Percentiles rank a stretch among this genome's conserved stretches.
These are phyloP conservation scores for Oligia strigilis DNA, from an alignment of 2,888 invertebrate species.

Conservation along the genomic window DNA sequence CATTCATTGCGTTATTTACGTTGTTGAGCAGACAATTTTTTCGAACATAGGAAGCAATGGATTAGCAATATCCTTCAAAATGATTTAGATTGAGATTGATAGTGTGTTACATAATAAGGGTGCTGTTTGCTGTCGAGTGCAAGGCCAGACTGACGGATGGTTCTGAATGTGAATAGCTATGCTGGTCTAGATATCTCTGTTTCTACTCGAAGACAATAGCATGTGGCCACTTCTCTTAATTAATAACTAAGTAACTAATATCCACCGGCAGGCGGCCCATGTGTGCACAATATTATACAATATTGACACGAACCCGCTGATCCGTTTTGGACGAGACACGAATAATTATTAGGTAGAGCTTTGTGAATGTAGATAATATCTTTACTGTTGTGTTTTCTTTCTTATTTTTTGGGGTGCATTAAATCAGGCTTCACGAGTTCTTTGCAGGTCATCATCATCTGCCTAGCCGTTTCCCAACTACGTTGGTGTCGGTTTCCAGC, in stretches of 20 bases:
- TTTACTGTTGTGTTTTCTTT: not conserved
- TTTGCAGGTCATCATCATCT: not conserved
- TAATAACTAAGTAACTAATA: constrained; percentile 57
- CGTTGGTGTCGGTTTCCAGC: too few relatives aligned
- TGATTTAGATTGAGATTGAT: too few relatives aligned
- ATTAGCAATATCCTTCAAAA: too few relatives aligned
- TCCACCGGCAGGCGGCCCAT: constrained; percentile 5
- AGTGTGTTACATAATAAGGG: too few relatives aligned
- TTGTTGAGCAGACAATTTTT: too few relatives aligned
- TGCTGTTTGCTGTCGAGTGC: too few relatives aligned
- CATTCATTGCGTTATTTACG: too few relatives aligned
- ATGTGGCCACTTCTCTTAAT: constrained; percentile 45
- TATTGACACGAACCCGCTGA: constrained; percentile 37
- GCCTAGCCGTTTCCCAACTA: too few relatives aligned
- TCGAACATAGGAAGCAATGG: too few relatives aligned
- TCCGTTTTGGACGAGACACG: constrained; percentile 37
- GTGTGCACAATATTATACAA: constrained; percentile 49
- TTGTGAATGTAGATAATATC: not conserved
- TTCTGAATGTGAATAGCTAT: not conserved
- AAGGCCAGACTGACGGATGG: too few relatives aligned
- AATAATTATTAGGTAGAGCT: constrained; percentile 26
- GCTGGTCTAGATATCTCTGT: not conserved
- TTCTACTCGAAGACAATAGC: constrained; percentile 9
- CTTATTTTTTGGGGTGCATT: not conserved
- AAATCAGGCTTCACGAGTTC: too few relatives aligned